phyloP scores from a whole-genome alignment of 30 jellyfish, hydroid and myxozoan genomes.

The Nemopilema nomurai region DNA sequence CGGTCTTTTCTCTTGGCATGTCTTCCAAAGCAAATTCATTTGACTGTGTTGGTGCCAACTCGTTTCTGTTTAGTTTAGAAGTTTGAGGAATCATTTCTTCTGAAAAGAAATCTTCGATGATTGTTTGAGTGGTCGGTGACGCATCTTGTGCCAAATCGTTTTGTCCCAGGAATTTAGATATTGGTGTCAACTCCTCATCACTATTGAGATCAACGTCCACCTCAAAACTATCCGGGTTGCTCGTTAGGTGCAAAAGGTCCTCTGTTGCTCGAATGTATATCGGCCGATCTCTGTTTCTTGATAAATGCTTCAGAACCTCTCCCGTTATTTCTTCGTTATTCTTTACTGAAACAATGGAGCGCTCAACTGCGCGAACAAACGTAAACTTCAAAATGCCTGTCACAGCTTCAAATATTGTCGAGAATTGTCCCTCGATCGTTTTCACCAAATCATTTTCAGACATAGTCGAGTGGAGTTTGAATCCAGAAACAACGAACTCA shows the following conservation, averaged over 20 bases:
- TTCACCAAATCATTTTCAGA: too few relatives aligned
- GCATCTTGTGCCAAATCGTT: not conserved
- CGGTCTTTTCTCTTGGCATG: not conserved
- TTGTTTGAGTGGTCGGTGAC: not conserved
- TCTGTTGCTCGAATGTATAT: conserved; percentile 19
- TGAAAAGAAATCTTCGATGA: not conserved
- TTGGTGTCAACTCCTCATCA: conserved; percentile 16
- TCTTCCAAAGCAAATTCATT: not conserved
- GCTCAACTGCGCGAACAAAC: not conserved
- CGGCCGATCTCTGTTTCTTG: conserved; percentile 34
- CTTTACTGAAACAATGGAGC: conserved; percentile 1
- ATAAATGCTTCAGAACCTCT: conserved; percentile 16
- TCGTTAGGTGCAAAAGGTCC: conserved; percentile 14
- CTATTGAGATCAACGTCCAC: not conserved
- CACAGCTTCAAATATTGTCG: not conserved
- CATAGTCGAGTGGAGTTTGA: too few relatives aligned
- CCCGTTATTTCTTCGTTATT: conserved; percentile 16
- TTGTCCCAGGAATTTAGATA: not conserved
- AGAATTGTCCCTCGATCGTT: too few relatives aligned
- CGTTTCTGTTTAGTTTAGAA: not conserved
- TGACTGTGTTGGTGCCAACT: not conserved
- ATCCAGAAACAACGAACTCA: too few relatives aligned
- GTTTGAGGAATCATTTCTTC: not conserved
- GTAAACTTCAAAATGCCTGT: not conserved
- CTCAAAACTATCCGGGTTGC: not conserved